phyloP scores from a whole-genome alignment of 2,888 invertebrate genomes.

The Liodrosophila aerea region DNA sequence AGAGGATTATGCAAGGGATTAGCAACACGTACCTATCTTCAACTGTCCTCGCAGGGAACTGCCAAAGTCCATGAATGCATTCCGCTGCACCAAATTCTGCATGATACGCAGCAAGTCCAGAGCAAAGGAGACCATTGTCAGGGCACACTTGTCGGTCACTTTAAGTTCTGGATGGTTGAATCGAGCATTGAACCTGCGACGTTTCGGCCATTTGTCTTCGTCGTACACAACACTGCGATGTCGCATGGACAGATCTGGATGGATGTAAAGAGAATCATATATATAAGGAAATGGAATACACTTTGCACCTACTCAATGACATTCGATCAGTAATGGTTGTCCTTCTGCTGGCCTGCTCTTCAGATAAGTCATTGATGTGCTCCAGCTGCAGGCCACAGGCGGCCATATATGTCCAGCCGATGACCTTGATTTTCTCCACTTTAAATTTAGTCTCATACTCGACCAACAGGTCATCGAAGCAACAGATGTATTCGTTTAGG shows the following conservation, averaged over 20 bases:
- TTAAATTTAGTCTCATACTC: conserved; percentile 84
- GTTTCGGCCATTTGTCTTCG: neutral
- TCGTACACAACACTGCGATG: too few species aligned
- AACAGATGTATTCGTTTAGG: conserved; percentile 94
- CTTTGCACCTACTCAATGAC: too few species aligned
- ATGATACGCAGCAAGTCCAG: conserved; percentile 87
- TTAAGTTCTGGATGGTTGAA: neutral
- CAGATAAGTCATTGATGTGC: conserved; percentile 8
- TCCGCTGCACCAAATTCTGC: conserved; percentile 38
- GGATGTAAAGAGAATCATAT: too few species aligned
- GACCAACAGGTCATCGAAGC: conserved; percentile 92
- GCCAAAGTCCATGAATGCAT: conserved; percentile 13
- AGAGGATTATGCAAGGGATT: neutral
- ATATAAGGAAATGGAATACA: too few species aligned
- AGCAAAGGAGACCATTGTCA: conserved; percentile 88
- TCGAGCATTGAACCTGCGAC: neutral
- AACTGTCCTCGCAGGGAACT: conserved; percentile 25
- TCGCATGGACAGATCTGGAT: too few species aligned
- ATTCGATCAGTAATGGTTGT: too few species aligned
- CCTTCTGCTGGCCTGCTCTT: neutral
- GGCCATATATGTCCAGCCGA: conserved; percentile 98
- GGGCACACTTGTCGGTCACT: conserved; percentile 79
- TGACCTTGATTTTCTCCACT: conserved; percentile 98
- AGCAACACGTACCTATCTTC: conserved; percentile 23
- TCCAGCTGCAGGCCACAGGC: conserved; percentile 91